phyloP scores from a whole-genome alignment of 2,113 vertebrate genomes.

The Hemiscyllium ocellatum region DNA sequence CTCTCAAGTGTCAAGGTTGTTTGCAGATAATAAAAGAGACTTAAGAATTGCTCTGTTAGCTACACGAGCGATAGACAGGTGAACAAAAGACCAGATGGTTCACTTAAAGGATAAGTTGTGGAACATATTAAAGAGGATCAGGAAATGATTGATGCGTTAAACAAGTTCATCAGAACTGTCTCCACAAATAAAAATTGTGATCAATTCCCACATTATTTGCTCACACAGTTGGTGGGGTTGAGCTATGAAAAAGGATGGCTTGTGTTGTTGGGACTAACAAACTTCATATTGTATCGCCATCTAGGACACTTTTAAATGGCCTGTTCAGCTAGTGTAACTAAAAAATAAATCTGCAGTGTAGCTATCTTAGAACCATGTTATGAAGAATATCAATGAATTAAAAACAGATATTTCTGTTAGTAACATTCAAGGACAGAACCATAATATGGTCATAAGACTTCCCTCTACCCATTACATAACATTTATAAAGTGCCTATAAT shows the following conservation, averaged over 20 bases:
- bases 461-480: neutral
- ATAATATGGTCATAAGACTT: neutral
- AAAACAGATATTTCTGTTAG: neutral
- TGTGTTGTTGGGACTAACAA: neutral
- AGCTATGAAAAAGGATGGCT: neutral
- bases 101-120: constrained; percentile 25
- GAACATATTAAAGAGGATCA: constrained; percentile 24
- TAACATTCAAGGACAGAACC: neutral
- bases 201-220: constrained; percentile 9
- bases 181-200: constrained; percentile 19
- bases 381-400: neutral
- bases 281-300: neutral
- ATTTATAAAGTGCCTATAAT: neutral
- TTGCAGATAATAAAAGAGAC: neutral
- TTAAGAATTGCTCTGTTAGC: neutral
- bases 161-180: constrained; percentile 18
- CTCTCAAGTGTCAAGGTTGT: neutral
- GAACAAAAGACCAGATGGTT: constrained; percentile 6
- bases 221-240: neutral
- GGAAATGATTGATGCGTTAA: constrained; percentile 28
- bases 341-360: neutral
- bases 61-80: neutral
- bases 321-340: neutral
- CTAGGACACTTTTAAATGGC: neutral
- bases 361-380: neutral